These are phyloP conservation scores for Linurgus olivaceus DNA, from an alignment of 2,797 vertebrate species.

Conservation along the genomic window DNA sequence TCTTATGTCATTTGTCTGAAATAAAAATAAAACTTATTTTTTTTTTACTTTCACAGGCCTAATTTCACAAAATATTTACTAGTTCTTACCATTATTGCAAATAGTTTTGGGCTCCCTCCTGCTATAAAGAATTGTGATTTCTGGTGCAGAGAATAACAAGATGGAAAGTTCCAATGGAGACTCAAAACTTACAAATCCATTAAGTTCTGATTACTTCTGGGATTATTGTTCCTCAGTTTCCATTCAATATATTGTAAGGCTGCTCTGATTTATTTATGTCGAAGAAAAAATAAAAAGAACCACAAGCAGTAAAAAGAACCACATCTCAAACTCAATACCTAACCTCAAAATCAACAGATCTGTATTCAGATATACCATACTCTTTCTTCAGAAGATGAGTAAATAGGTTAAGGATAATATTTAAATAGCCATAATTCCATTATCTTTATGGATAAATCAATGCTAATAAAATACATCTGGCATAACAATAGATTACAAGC, in stretches of 20 bases:
- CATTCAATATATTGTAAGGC: not conserved
- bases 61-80: not conserved
- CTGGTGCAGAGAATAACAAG: not conserved
- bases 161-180: not conserved
- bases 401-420: conserved; percentile 37
- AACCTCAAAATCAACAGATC: not conserved
- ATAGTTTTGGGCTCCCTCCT: not conserved
- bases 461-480: conserved; percentile 16
- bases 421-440: conserved; percentile 24
- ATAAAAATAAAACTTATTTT: not conserved
- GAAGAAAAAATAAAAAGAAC: not conserved
- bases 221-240: not conserved
- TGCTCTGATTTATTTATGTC: conserved; percentile 29
- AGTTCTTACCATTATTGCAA: not conserved
- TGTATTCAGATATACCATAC: not conserved
- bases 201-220: not conserved
- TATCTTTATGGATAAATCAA: conserved; percentile 34
- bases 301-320: not conserved
- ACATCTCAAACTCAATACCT: not conserved
- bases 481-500: not conserved
- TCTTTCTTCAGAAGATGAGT: not conserved
- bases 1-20: not conserved
- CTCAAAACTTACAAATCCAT: not conserved
- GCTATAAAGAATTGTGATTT: not conserved
- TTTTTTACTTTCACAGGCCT: not conserved